These are phyloP conservation scores for Leptodactylus fallax DNA, from an alignment of 2,797 vertebrate genomes.

Conservation along the genomic window DNA sequence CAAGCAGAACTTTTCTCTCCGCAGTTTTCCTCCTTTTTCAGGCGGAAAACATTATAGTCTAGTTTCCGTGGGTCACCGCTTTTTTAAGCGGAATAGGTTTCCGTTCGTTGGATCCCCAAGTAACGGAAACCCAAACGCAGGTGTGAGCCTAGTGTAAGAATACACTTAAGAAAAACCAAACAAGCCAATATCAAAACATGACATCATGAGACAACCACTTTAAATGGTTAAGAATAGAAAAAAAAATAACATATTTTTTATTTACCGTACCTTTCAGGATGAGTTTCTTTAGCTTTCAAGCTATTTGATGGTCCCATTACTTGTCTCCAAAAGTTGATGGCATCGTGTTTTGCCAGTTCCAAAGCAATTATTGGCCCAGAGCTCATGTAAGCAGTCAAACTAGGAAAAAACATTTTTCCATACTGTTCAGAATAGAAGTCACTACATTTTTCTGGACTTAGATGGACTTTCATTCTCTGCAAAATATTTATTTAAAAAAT, in stretches of 20 bases:
- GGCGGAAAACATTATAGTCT: no score
- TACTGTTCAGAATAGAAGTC: constrained; percentile 93
- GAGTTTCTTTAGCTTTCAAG: constrained; percentile 81
- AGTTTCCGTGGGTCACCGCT: no score
- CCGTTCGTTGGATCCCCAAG: no score
- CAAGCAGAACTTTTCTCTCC: no score
- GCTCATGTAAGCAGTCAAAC: constrained; percentile 93
- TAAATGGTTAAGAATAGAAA: not conserved
- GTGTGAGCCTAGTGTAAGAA: no score
- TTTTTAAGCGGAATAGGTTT: no score
- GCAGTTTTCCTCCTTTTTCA: no score
- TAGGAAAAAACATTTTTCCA: constrained; percentile 88
- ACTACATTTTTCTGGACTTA: constrained; percentile 93
- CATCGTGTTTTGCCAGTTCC: constrained; percentile 82
- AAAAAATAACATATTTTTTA: no score
- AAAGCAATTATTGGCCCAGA: constrained; percentile 88
- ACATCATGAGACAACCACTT: not conserved
- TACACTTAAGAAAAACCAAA: no score
- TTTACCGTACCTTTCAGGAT: constrained; percentile 92
- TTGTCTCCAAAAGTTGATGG: constrained; percentile 86
- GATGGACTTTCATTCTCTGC: constrained; percentile 85
- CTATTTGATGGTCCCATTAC: constrained; percentile 88
- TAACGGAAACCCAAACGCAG: no score
- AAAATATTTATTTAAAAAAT: constrained; percentile 4
- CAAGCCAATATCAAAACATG: no score